These are phyloP conservation scores for Diaprepes abbreviatus DNA, from an alignment of 2,888 invertebrate species.

Conservation along the genomic window DNA sequence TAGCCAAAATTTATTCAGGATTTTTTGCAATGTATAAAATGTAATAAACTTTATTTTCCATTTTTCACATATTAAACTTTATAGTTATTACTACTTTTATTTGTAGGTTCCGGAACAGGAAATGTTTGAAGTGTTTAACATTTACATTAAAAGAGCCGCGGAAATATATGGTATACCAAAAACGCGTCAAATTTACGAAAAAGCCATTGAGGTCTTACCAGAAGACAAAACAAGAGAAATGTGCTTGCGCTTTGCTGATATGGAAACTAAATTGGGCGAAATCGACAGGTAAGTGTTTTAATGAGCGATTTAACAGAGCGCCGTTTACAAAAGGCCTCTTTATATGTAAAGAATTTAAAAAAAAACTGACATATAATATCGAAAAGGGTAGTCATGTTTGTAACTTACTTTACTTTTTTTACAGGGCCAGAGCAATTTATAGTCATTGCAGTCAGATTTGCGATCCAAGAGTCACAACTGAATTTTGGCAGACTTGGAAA, in stretches of 20 bases:
- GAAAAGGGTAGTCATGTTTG: no score
- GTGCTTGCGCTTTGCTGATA: slow-evolving; percentile 96
- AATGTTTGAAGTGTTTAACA: slow-evolving; percentile 98
- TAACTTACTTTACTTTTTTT: background rate
- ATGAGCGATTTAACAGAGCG: no score
- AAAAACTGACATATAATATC: no score
- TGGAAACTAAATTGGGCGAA: slow-evolving; percentile 98
- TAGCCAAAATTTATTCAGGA: no score
- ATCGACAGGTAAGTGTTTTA: slow-evolving; percentile 83
- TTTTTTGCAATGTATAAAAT: no score
- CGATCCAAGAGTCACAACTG: slow-evolving; percentile 95
- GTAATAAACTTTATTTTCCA: no score
- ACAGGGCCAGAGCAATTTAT: slow-evolving; percentile 93
- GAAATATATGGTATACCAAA: slow-evolving; percentile 98
- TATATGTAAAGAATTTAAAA: no score
- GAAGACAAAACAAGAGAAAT: slow-evolving; percentile 95
- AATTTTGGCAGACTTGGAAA: slow-evolving; percentile 99
- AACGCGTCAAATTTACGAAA: slow-evolving; percentile 97
- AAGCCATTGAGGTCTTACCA: slow-evolving; percentile 93
- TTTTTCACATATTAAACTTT: no score
- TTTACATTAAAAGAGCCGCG: slow-evolving; percentile 98
- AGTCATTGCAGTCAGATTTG: slow-evolving; percentile 99
- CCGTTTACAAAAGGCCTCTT: no score
- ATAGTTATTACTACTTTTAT: no score
- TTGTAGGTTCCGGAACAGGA: slow-evolving; percentile 79